Evolutionary conservation across 2,797 vertebrate genomes (phyloP), one percentile per base, ranked within the genome.

Genomic region (Petrocephalus schoutedeni): DNA sequence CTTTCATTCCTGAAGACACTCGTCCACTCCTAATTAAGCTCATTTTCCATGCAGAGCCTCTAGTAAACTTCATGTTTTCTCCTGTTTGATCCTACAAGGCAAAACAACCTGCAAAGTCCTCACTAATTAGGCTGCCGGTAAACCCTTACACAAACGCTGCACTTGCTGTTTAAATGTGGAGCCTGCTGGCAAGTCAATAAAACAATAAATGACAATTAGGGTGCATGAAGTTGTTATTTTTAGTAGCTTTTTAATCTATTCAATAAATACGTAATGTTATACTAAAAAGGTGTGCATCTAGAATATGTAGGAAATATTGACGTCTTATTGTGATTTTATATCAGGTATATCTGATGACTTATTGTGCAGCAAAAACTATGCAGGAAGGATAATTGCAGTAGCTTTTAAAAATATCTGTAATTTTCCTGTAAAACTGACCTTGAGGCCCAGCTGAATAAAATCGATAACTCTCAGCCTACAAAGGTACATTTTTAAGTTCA

Each of bases 371-470:
- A 85, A 85, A 85, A 32, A 57, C 14, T 58, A 85, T 16, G 3
- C 53, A 21, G 54, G 28, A 41, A 77, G 71, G 84, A 58, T 32
- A 58, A 85, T 85, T 85, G 32, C 56, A 86, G 36, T 45, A 61
- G 45, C 5, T 64, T 59, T 86, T 86, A 49, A 61, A 83, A 64
- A 64, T 64, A 61, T 86, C 85, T 1, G 23, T 36, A 59, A 86
- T 16, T 86, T 36, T 86, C 56, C 84, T 41, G 16, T 86, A 86
- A 57, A 86, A 86, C 56, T 21, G 41, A 86, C 85, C 41, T 86
- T 86, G 85, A 86, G 45, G n/a, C 4, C n/a, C 2, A 19, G 32
- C 8, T 32, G 9, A 41, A 67, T 64, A 41, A 54, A 89, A 89
- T 87, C 71, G 53, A 87, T 61, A 71, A 21, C 16, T 87, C 28